Conservation (phyloP, 2,797 vertebrate species). For the Liparis tanakae region DNA sequence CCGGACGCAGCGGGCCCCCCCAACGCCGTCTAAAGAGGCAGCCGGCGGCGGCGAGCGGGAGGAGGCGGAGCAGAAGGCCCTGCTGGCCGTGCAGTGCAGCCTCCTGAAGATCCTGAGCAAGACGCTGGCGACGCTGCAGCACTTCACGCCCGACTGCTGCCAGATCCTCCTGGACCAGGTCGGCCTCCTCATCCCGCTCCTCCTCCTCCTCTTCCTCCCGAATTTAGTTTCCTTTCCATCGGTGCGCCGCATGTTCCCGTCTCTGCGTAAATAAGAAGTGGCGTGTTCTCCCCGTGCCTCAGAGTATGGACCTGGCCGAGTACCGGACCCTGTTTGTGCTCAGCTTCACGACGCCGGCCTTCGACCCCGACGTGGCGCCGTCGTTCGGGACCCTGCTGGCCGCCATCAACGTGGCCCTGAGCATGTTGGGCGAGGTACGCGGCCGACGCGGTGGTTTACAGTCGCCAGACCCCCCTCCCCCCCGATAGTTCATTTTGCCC, state of each 20-base stretch:
- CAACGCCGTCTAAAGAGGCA: conserved; percentile 83
- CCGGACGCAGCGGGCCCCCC: conserved; percentile 82
- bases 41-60: conserved; percentile 82
- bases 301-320: conserved; percentile 96
- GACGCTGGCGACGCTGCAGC: conserved; percentile 92
- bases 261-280: not conserved
- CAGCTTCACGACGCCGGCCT: conserved; percentile 95
- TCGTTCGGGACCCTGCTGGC: conserved; percentile 97
- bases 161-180: conserved; percentile 98
- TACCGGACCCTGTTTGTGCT: conserved; percentile 93
- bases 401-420: conserved; percentile 94
- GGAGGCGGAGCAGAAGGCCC: conserved; percentile 90
- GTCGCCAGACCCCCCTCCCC: not conserved
- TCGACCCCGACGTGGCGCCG: conserved; percentile 95
- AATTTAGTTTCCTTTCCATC: not conserved
- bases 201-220: no score
- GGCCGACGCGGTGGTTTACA: not conserved
- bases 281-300: conserved; percentile 10
- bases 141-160: conserved; percentile 97
- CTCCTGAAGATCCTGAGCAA: conserved; percentile 97
- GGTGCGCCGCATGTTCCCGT: not conserved
- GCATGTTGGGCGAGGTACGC: conserved; percentile 93
- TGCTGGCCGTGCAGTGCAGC: conserved; percentile 92
- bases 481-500: not conserved
- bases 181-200: not conserved